Evolutionary conservation across 2,888 invertebrate species (phyloP).

Genomic region (Mantis religiosa): DNA sequence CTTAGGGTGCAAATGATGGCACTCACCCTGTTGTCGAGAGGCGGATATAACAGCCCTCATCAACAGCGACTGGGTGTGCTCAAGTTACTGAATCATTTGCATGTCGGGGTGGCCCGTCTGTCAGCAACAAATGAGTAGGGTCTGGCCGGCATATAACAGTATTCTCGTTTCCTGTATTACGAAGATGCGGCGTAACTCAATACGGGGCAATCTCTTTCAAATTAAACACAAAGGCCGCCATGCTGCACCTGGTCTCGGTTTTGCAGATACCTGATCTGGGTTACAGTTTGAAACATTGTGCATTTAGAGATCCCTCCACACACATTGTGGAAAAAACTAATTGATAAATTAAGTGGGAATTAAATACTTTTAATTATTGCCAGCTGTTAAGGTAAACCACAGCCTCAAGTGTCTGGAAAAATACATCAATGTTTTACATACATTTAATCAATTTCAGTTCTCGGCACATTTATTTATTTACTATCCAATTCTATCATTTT

Average conservation of each 20-base stretch:
- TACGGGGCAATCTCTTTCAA: background rate
- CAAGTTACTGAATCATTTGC: background rate
- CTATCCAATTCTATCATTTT: too few relatives aligned
- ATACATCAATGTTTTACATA: too few relatives aligned
- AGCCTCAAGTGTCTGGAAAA: too few relatives aligned
- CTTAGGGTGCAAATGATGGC: background rate
- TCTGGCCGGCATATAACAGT: background rate
- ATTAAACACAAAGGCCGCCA: background rate
- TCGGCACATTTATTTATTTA: too few relatives aligned
- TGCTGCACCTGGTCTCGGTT: background rate
- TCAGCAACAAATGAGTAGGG: background rate
- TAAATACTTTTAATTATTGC: too few relatives aligned
- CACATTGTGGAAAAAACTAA: background rate
- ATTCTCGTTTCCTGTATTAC: background rate
- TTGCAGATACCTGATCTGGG: background rate
- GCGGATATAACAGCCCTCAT: background rate
- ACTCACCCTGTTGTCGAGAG: background rate
- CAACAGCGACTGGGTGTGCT: background rate
- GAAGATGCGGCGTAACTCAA: background rate
- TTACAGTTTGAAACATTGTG: background rate
- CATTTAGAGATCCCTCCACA: background rate
- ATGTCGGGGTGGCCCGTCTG: background rate
- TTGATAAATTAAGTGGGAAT: too few relatives aligned
- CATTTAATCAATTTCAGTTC: too few relatives aligned
- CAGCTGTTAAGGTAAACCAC: too few relatives aligned